These are phyloP conservation scores for Passer domesticus DNA, from an alignment of 2,113 vertebrate species.

Conservation along the genomic window DNA sequence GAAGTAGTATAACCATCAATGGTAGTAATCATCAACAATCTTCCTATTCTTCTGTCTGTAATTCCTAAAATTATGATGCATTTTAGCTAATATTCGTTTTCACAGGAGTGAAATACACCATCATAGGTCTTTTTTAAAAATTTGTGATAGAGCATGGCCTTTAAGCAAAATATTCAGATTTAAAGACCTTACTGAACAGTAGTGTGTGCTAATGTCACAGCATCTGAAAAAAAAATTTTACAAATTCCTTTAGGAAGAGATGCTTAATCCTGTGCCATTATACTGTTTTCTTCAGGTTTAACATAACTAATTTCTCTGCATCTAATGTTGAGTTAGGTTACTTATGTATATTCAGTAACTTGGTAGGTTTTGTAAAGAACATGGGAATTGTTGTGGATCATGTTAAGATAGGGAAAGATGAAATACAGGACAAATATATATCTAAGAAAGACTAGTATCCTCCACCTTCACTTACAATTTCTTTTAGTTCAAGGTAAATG, in stretches of 20 bases:
- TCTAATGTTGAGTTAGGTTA: background rate
- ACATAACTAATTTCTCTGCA: background rate
- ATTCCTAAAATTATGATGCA: background rate
- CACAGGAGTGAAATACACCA: background rate
- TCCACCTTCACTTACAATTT: background rate
- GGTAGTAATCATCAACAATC: background rate
- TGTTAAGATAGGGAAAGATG: background rate
- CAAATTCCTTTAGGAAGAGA: background rate
- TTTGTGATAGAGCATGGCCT: background rate
- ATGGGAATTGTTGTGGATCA: background rate
- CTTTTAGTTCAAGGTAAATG: background rate
- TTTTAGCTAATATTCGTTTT: background rate
- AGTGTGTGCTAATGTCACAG: background rate
- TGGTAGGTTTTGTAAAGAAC: background rate
- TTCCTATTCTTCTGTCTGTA: background rate
- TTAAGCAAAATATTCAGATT: background rate
- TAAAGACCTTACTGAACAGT: conserved; percentile 12
- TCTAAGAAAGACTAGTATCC: background rate
- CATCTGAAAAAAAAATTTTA: background rate
- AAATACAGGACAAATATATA: background rate
- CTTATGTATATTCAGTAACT: background rate
- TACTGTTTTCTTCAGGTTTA: background rate
- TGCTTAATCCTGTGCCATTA: background rate
- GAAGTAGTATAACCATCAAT: background rate
- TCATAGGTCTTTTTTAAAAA: background rate